Base-by-base conservation (phyloP, 2,888 invertebrate species). In the Megalurothrips usitatus region DNA sequence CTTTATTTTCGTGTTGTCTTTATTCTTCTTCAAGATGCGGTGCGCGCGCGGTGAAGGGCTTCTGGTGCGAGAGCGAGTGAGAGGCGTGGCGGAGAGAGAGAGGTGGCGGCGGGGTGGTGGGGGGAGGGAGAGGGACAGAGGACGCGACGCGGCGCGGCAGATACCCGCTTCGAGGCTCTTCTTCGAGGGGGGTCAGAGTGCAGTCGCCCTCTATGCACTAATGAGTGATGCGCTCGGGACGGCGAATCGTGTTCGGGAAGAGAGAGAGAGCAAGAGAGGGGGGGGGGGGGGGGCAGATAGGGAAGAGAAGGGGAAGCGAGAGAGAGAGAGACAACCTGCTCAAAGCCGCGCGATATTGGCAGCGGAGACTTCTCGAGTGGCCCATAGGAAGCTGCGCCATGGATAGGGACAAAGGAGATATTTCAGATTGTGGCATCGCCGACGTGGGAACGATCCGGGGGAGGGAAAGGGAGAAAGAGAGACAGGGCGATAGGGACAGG, bases 1-100 rank as follows among this genome's bases (percentile, higher is more conserved):
- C 68, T 75, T 75, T 75, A 75, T 75, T 75, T 75, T 75, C 68
- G 68, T 75, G 68, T 75, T 75, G 68, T 75, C 68, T 75, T 75
- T 75, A 75, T 75, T 75, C 68, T 75, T 75, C 68, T 75, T 75
- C 68, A 75, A 75, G 68, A 26, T 75, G 68, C 68, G 68, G 68
- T 75, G 68, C 12, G 52, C 52, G 52, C 52, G 68, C 68, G 68
- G 68, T 75, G 68, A 26, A 75, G 68, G 68, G 68, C 68, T 26
- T 12, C 23, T n/a, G n/a, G n/a, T n/a, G 68, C 68, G 68, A 26
- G 23, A 75, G 68, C 12, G 12, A 75, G 68, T 58, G 58, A 58
- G 26, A 75, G 68, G 68, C 6, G 26, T 23, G 68, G 23, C n/a
- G 23, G 23, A 9, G 68, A 68, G 23, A 23, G 68, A 23, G 23